Evolutionary conservation across 2,888 invertebrate species (phyloP).

Genomic region (Acronicta psi): DNA sequence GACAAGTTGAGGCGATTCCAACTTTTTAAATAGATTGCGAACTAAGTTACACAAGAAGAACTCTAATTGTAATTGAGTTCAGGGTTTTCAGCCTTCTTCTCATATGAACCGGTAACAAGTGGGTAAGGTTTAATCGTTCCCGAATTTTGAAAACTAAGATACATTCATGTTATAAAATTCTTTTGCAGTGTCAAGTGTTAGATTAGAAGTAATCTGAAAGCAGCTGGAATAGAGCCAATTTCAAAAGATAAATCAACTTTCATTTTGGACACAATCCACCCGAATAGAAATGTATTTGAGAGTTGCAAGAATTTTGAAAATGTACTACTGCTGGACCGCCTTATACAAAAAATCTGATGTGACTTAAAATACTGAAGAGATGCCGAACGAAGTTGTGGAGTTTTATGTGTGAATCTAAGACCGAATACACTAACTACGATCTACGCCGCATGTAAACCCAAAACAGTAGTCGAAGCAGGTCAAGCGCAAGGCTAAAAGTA

Average conservation of each 20-base stretch:
- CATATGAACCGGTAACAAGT: too few relatives aligned
- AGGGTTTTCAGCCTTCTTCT: too few relatives aligned
- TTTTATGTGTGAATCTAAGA: conserved; percentile 18
- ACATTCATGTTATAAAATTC: conserved; percentile 16
- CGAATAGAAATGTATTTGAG: conserved; percentile 35
- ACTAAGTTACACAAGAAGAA: conserved; percentile 11
- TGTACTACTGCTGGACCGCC: not conserved
- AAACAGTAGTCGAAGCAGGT: conserved; percentile 57
- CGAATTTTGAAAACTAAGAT: conserved; percentile 15
- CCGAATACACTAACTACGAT: conserved; percentile 14
- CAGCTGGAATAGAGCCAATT: conserved; percentile 76
- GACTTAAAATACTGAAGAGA: conserved; percentile 20
- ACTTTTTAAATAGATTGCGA: conserved; percentile 3
- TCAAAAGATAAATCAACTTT: conserved; percentile 66
- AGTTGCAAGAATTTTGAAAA: conserved; percentile 31
- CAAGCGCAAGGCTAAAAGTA: conserved; percentile 73
- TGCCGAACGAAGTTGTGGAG: conserved; percentile 12
- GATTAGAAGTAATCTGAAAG: conserved; percentile 74
- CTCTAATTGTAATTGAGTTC: not conserved
- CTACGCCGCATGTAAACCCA: conserved; percentile 29
- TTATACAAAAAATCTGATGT: not conserved
- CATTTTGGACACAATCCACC: conserved; percentile 63
- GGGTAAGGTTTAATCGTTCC: not conserved
- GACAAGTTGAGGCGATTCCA: conserved; percentile 19
- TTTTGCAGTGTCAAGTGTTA: conserved; percentile 45